These are phyloP conservation scores for Alloscopus bannaensis DNA, from an alignment of 2,888 invertebrate species.

Conservation along the genomic window DNA sequence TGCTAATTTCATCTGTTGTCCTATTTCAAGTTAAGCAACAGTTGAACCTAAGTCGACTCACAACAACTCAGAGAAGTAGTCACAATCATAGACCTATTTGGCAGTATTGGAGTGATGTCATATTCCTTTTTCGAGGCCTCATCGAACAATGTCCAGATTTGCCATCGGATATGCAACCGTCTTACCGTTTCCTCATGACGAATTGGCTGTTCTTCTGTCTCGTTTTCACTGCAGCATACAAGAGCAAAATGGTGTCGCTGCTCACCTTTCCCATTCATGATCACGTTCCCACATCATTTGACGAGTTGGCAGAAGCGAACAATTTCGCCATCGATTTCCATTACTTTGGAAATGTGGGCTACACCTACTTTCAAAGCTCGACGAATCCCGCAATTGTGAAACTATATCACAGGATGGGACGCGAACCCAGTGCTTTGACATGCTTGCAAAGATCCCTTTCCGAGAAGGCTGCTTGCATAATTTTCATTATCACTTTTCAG, in stretches of 20 bases:
- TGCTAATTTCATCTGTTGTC: not conserved
- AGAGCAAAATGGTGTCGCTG: conserved; percentile 53
- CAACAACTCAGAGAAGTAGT: no score
- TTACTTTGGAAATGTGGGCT: conserved; percentile 59
- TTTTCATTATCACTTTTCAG: conserved; percentile 39
- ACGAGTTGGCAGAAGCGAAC: conserved; percentile 38
- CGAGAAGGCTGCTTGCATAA: conserved; percentile 46
- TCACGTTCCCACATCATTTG: conserved; percentile 30
- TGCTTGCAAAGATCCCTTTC: conserved; percentile 39
- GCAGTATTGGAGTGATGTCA: not conserved
- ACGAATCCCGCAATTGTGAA: conserved; percentile 45
- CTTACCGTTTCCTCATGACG: conserved; percentile 10
- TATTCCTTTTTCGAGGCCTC: not conserved
- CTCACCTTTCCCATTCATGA: conserved; percentile 48
- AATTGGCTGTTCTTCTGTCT: conserved; percentile 47
- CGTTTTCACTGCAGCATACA: conserved; percentile 35
- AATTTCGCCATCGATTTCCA: conserved; percentile 51
- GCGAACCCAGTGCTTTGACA: conserved; percentile 32
- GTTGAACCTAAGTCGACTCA: no score
- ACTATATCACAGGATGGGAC: conserved; percentile 37
- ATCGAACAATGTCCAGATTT: conserved; percentile 29
- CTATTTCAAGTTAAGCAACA: no score
- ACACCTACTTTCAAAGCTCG: conserved; percentile 39
- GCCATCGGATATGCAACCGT: not conserved
- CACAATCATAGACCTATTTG: no score